A percentile compares a stretch with the other conserved stretches of the same genome.
phyloP scores from a whole-genome alignment of 1,140 invertebrate genomes.

The Sweltsa coloradensis region DNA sequence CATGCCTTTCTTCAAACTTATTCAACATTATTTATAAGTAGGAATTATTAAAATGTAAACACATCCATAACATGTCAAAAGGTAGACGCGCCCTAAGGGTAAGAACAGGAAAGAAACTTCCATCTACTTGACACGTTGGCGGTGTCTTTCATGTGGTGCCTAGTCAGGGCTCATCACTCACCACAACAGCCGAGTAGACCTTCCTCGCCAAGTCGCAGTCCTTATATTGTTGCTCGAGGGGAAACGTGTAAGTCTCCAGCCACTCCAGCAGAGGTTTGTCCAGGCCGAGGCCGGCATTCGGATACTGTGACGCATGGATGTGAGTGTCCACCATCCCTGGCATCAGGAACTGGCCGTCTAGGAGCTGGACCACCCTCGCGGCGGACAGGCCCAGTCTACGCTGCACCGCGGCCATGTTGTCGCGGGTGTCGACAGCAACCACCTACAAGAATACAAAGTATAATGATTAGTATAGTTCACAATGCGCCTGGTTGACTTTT shows the following conservation, averaged over 20 bases:
- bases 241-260: slow-evolving; percentile 79
- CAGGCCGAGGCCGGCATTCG: slow-evolving; percentile 68
- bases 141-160: too few species aligned
- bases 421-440: slow-evolving; percentile 23
- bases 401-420: slow-evolving; percentile 23
- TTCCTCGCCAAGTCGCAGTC: slow-evolving; percentile 54
- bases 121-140: too few species aligned
- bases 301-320: slow-evolving; percentile 78
- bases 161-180: slow-evolving; percentile 36
- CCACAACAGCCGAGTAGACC: slow-evolving; percentile 67
- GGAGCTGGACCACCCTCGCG: slow-evolving; percentile 28
- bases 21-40: too few species aligned
- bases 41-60: too few species aligned
- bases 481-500: slow-evolving; percentile 11
- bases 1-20: too few species aligned
- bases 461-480: neutral
- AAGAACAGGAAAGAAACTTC: too few species aligned
- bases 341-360: slow-evolving; percentile 55
- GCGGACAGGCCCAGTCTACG: slow-evolving; percentile 21
- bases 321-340: slow-evolving; percentile 85
- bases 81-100: too few species aligned
- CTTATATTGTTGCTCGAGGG: slow-evolving; percentile 59
- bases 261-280: slow-evolving; percentile 70
- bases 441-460: slow-evolving; percentile 15
- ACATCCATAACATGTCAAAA: too few species aligned